phyloP scores from a whole-genome alignment of 2,888 invertebrate species.

The Eretmocerus hayati region DNA sequence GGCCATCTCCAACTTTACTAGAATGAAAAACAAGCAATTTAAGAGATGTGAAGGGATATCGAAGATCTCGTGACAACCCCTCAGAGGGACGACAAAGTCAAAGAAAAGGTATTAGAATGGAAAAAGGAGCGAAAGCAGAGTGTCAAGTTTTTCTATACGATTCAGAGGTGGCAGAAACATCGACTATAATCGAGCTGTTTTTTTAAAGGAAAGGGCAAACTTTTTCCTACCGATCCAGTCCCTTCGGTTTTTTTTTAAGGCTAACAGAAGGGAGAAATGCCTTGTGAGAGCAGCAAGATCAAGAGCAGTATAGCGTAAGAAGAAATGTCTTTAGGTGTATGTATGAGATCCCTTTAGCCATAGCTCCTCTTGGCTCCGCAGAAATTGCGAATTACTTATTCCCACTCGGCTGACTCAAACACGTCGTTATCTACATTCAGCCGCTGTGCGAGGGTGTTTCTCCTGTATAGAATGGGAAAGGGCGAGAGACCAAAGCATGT shows the following conservation, averaged over 20 bases:
- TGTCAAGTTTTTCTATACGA: neutral
- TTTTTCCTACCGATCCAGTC: too few relatives aligned
- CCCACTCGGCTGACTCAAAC: conserved; percentile 21
- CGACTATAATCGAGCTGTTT: too few relatives aligned
- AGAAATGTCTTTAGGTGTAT: too few relatives aligned
- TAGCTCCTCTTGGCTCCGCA: conserved; percentile 2
- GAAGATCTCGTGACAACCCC: too few relatives aligned
- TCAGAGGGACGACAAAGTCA: too few relatives aligned
- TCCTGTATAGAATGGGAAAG: conserved; percentile 1
- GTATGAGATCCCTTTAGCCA: conserved; percentile 3
- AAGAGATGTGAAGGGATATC: too few relatives aligned
- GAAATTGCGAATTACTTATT: conserved; percentile 25
- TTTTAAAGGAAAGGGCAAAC: neutral
- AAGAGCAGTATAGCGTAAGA: neutral
- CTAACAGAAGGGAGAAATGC: too few relatives aligned
- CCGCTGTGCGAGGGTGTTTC: neutral
- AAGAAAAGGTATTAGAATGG: conserved; percentile 18
- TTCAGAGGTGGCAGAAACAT: too few relatives aligned
- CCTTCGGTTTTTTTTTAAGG: too few relatives aligned
- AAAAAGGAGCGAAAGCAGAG: conserved; percentile 1
- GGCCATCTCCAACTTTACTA: too few relatives aligned
- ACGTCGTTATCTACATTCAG: conserved; percentile 22
- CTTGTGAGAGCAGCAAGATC: neutral
- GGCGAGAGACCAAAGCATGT: neutral
- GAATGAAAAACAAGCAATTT: too few relatives aligned